These are phyloP conservation scores for Peromyscus melanophrys DNA, from an alignment of 2,797 vertebrate species.

Conservation along the genomic window DNA sequence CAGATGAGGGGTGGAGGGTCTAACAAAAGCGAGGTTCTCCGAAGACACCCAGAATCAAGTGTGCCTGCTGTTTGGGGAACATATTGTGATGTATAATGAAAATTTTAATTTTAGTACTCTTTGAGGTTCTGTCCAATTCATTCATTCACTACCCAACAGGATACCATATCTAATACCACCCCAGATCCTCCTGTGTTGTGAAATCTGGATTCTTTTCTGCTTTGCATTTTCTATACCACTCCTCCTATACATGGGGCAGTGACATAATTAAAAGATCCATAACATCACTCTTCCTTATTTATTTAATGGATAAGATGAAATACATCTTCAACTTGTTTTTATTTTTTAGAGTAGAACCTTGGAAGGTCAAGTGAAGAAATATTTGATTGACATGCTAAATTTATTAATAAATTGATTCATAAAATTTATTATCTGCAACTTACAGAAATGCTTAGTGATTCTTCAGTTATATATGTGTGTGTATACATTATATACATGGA, in stretches of 20 bases:
- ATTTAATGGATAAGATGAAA: neutral
- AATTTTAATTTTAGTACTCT: neutral
- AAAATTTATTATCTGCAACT: neutral
- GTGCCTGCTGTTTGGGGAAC: neutral
- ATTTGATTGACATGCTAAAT: neutral
- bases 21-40: neutral
- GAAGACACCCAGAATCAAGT: neutral
- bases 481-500: neutral
- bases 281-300: neutral
- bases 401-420: conserved; percentile 29
- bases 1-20: neutral
- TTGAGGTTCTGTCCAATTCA: neutral
- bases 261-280: neutral
- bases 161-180: neutral
- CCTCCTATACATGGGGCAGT: neutral
- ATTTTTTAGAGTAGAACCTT: conserved; percentile 9
- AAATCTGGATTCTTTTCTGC: conserved; percentile 32
- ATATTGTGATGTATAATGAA: neutral
- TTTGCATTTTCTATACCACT: neutral
- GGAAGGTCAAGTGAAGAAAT: neutral
- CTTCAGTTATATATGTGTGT: neutral
- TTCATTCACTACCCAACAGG: neutral
- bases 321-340: neutral
- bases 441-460: neutral
- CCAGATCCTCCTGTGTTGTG: neutral